A percentile compares a stretch with the other conserved stretches of the same genome.
phyloP scores from a whole-genome alignment of 2,797 vertebrate species.

The Balearica regulorum region DNA sequence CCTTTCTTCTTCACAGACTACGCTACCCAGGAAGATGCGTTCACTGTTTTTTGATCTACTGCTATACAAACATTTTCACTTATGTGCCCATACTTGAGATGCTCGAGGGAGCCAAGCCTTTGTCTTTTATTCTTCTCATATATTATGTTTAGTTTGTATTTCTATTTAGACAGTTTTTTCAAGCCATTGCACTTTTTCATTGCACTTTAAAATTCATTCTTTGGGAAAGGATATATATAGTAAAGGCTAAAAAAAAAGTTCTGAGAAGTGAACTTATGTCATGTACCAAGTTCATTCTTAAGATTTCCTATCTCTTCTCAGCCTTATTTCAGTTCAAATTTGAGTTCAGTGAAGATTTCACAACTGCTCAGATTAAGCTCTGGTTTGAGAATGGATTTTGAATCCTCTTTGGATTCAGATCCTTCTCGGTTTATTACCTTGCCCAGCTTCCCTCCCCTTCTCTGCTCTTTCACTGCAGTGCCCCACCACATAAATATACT shows the following conservation, averaged over 20 bases:
- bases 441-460: rapidly evolving
- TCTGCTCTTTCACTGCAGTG: background rate
- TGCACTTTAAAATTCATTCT: background rate
- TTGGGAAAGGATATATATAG: background rate
- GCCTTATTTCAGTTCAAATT: background rate
- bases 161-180: background rate
- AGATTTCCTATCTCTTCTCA: background rate
- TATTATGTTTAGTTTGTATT: background rate
- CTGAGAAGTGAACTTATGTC: background rate
- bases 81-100: background rate
- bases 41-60: background rate
- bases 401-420: background rate
- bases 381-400: background rate
- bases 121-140: background rate
- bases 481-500: background rate
- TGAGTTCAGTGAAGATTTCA: background rate
- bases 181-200: background rate
- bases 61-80: background rate
- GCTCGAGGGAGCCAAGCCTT: background rate
- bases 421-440: background rate
- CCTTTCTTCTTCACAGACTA: background rate
- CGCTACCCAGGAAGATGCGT: background rate
- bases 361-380: background rate
- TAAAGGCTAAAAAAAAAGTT: background rate
- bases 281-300: background rate